Conservation (phyloP, 1,140 invertebrate genomes). For the silkworm (Bombyx mori) region DNA sequence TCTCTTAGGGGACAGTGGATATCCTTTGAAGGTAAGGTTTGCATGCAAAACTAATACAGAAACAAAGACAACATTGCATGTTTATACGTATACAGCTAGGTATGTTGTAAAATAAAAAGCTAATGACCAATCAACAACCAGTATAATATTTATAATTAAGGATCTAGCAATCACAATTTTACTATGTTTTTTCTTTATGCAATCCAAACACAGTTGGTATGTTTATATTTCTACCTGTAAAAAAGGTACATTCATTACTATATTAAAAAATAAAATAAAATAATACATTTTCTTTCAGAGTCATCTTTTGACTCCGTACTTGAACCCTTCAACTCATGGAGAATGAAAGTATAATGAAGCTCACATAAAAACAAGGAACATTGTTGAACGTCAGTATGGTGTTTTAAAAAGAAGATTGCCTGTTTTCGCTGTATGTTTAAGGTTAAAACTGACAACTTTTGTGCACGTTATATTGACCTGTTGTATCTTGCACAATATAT, state of each 20-base stretch:
- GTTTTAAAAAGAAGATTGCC: conserved; percentile 6
- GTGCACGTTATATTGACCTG: conserved; percentile 40
- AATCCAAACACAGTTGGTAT: background rate
- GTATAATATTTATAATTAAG: background rate
- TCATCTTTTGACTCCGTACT: conserved; percentile 39
- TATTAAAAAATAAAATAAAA: background rate
- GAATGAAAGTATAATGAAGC: conserved; percentile 8
- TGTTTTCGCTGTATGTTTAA: background rate
- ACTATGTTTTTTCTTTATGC: background rate
- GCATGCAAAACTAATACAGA: too few relatives aligned
- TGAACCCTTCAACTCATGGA: background rate
- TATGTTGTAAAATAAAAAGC: background rate
- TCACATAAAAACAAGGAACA: conserved; percentile 8
- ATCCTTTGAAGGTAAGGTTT: conserved; percentile 3
- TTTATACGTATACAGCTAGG: background rate
- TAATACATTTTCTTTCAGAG: background rate
- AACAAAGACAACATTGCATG: background rate
- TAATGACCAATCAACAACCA: background rate
- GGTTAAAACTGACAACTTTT: conserved; percentile 28
- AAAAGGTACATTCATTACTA: background rate
- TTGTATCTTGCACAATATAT: conserved; percentile 21
- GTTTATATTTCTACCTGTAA: background rate
- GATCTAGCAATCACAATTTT: too few relatives aligned
- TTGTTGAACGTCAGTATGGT: conserved; percentile 6
- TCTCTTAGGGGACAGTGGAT: conserved; percentile 9